phyloP scores from a whole-genome alignment of 2,888 invertebrate genomes.

The Tillus elongatus region DNA sequence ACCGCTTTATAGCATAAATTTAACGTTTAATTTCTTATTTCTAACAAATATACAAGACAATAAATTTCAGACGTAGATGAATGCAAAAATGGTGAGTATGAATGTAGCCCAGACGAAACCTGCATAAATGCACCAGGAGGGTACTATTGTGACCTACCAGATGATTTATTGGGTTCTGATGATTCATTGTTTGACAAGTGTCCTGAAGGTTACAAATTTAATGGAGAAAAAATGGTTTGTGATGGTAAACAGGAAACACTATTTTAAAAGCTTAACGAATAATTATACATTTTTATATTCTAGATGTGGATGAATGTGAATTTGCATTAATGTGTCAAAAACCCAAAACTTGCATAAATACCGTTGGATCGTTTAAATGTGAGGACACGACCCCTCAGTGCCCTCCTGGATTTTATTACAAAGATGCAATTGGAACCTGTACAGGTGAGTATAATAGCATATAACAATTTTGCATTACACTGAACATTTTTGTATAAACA shows the following conservation, averaged over 20 bases:
- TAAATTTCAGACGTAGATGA: constrained; percentile 52
- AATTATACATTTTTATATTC: constrained; percentile 11
- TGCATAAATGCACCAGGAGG: constrained; percentile 51
- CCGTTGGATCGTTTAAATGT: constrained; percentile 38
- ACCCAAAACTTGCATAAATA: constrained; percentile 36
- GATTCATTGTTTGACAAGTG: constrained; percentile 36
- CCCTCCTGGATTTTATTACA: constrained; percentile 38
- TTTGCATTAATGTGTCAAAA: constrained; percentile 33
- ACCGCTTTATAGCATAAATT: no score
- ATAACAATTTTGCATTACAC: no score
- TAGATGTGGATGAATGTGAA: constrained; percentile 40
- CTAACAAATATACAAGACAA: no score
- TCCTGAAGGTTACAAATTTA: constrained; percentile 50
- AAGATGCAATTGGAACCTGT: constrained; percentile 34
- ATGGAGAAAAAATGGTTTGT: constrained; percentile 48
- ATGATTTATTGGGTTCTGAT: constrained; percentile 27
- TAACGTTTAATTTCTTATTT: background rate
- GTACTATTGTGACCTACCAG: constrained; percentile 43
- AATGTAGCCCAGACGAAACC: constrained; percentile 42
- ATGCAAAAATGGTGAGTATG: constrained; percentile 43
- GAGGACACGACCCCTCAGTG: constrained; percentile 30
- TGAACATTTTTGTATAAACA: no score
- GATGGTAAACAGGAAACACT: constrained; percentile 34
- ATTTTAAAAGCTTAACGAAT: background rate
- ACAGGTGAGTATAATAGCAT: constrained; percentile 29